phyloP scores from a whole-genome alignment of 2,797 vertebrate genomes.

The Menidia menidia region DNA sequence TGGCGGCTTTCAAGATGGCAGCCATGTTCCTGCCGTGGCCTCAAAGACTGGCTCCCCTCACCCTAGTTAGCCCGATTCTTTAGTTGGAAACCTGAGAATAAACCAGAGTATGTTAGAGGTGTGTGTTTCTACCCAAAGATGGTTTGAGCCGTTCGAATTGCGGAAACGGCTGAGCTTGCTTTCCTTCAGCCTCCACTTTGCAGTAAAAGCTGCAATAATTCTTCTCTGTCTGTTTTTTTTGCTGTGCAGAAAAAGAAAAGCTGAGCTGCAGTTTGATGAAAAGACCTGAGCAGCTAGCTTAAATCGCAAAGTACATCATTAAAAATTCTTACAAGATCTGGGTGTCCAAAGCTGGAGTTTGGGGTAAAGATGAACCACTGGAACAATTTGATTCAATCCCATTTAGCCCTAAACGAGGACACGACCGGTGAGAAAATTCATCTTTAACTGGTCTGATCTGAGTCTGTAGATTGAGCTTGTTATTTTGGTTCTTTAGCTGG shows the following conservation, averaged over 20 bases:
- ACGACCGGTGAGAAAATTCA: slow-evolving; percentile 1
- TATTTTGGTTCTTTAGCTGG: too few relatives aligned
- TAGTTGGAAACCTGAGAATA: too few relatives aligned
- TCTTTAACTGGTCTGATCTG: background rate
- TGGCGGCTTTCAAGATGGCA: too few relatives aligned
- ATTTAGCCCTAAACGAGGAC: background rate
- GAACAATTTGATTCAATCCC: background rate
- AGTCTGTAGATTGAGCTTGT: background rate
- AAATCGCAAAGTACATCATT: background rate
- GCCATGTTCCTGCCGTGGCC: too few relatives aligned
- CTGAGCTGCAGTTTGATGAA: background rate
- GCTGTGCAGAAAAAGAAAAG: background rate
- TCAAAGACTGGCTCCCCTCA: background rate
- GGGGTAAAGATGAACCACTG: background rate
- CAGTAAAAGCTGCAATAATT: background rate
- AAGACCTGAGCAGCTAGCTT: background rate
- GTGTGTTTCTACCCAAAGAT: slow-evolving; percentile 43
- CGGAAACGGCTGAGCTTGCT: background rate
- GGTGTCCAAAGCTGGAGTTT: background rate
- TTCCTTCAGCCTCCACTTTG: background rate
- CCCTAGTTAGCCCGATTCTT: too few relatives aligned
- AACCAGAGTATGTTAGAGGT: background rate
- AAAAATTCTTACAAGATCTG: background rate
- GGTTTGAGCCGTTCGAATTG: background rate
- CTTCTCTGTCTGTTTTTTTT: background rate